Base-by-base conservation (phyloP, 2,888 invertebrate species). In the Zygothrica quintamaculata region DNA sequence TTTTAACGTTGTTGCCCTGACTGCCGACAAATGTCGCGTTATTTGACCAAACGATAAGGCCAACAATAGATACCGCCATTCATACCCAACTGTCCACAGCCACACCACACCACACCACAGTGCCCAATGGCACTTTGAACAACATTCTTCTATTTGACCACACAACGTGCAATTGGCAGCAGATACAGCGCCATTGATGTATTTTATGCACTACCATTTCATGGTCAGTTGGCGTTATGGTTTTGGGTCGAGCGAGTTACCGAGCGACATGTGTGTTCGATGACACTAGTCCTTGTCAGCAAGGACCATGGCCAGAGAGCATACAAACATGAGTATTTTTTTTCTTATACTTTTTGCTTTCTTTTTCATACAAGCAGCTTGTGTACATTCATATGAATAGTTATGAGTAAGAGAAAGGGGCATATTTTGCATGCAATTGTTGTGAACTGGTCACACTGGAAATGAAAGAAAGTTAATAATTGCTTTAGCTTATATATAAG, bases 211-310 rank as follows among this genome's bases (percentile, higher is more conserved):
- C 80, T 81, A 74, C 84, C 86, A 86, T 84, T 74, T 81, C 77
- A 86, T 86, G 86, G 80, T 76, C 86, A 86, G 80, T 79, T 79
- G 84, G 52, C 78, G 76, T 80, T 85, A 80, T 85, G 80, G 70
- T 62, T 65, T 46, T 51, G 52, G 61, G 48, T 57, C 29, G 18
- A 36, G 26, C 40, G 50, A 33, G 79, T 67, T 2, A 36, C 22
- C 40, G 47, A 33, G 79, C 70, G 71, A 74, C 80, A 81, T 68
- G 60, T 81, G 86, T 74, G 64, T 39, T n/a, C 58, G 62, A 85
- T 72, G 85, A 36, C 59, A 57, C 29, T 22, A 5, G 3, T 22
- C 18, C 18, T 22, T 34, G 69, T 11, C 15, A 31, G 15, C 43
- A 25, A 26, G 22, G 53, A 11, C 1, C 31, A 25, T 39, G 39